phyloP scores from a whole-genome alignment of 2,113 vertebrate genomes.

The Bombycilla garrulus region DNA sequence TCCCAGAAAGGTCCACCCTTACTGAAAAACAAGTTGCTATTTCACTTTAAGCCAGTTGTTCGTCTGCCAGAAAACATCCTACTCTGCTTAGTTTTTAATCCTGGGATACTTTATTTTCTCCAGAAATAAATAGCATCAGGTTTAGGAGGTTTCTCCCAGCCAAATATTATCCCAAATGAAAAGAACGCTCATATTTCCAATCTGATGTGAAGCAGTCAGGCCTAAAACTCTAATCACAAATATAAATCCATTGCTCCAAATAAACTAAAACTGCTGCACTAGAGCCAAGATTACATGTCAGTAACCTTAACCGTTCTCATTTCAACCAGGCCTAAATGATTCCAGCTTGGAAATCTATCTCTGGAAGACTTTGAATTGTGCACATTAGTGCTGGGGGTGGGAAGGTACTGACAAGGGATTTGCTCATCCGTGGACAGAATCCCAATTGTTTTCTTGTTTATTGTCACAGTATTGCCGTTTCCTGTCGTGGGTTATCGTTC shows the following conservation, averaged over 20 bases:
- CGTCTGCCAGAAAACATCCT: conserved; percentile 46
- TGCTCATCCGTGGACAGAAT: not conserved
- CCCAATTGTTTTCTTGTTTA: not conserved
- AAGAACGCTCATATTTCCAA: conserved; percentile 19
- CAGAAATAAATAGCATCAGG: conserved; percentile 38
- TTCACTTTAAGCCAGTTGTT: conserved; percentile 42
- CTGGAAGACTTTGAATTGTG: not conserved
- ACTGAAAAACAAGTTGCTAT: conserved; percentile 51
- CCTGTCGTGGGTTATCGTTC: not conserved
- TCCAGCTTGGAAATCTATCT: not conserved
- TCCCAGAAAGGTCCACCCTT: conserved; percentile 52
- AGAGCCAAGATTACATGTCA: not conserved
- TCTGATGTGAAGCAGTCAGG: conserved; percentile 8
- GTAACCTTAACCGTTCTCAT: not conserved
- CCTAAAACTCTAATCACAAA: not conserved
- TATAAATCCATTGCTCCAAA: not conserved
- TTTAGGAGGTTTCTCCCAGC: conserved; percentile 16
- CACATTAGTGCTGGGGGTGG: fast-evolving
- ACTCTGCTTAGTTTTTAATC: conserved; percentile 33
- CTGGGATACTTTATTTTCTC: conserved; percentile 32
- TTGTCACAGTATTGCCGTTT: not conserved
- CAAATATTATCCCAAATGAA: conserved; percentile 36
- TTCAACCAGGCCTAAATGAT: not conserved
- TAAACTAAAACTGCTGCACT: not conserved
- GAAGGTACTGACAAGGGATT: not conserved